Evolutionary conservation across 2,888 invertebrate species (phyloP).

Genomic region (Arge pagana): DNA sequence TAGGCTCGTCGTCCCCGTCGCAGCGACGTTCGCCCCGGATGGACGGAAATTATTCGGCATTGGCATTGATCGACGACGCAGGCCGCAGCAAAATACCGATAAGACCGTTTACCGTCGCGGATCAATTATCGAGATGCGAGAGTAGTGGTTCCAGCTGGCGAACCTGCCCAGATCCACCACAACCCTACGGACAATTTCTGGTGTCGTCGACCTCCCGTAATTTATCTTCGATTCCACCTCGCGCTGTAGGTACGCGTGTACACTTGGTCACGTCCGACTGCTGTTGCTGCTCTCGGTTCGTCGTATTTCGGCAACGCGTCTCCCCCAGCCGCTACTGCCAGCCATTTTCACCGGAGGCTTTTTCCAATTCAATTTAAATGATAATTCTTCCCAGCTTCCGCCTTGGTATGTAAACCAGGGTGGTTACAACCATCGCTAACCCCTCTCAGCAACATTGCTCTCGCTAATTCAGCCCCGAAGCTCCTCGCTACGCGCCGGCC

Average conservation of each 20-base stretch:
- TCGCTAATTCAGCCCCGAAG: no score
- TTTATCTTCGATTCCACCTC: constrained; percentile 17
- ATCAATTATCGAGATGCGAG: constrained; percentile 21
- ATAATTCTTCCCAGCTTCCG: constrained; percentile 15
- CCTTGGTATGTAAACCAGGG: background rate
- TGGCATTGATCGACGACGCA: constrained; percentile 19
- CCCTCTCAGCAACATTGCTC: no score
- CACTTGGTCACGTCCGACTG: no score
- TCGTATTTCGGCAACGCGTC: background rate
- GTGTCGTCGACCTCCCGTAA: constrained; percentile 16
- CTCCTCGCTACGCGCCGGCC: no score
- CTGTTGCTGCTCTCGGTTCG: background rate
- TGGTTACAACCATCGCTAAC: background rate
- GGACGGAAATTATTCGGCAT: constrained; percentile 20
- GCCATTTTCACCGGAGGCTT: no score
- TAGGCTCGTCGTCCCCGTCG: background rate
- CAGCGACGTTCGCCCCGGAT: constrained; percentile 1
- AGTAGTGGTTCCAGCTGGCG: constrained; percentile 7
- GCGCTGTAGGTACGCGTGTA: no score
- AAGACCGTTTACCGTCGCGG: constrained; percentile 12
- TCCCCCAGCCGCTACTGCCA: background rate
- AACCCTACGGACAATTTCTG: constrained; percentile 9
- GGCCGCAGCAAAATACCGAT: constrained; percentile 8
- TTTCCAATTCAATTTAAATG: constrained; percentile 17
- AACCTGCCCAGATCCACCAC: constrained; percentile 10